Conservation (phyloP, 35 echinoderm and acorn worm species). For the Hemicentrotus pulcherrimus region DNA sequence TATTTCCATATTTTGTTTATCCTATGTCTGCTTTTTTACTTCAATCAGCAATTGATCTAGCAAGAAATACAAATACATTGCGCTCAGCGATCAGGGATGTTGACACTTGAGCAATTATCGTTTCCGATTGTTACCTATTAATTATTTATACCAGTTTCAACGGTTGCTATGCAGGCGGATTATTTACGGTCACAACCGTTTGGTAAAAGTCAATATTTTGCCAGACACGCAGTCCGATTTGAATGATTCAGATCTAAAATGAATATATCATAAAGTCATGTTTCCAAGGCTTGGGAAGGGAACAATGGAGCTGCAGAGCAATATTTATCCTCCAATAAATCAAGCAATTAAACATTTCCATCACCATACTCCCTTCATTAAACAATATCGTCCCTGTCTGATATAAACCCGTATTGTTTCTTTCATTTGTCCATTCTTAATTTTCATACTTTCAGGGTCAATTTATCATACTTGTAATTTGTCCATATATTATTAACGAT, state of each 20-base stretch:
- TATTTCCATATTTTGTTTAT: too few relatives aligned
- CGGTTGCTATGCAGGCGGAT: neutral
- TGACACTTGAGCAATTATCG: slow-evolving; percentile 17
- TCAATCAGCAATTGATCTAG: neutral
- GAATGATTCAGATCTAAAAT: neutral
- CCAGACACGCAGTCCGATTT: neutral
- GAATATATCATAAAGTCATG: neutral
- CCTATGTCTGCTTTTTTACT: neutral
- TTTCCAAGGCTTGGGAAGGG: neutral
- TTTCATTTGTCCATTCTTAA: neutral
- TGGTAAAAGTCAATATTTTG: neutral
- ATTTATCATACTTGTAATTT: neutral
- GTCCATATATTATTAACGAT: too few relatives aligned
- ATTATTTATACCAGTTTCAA: neutral
- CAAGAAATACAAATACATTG: neutral
- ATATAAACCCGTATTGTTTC: neutral
- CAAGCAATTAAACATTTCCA: neutral
- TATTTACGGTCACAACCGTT: neutral
- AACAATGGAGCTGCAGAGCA: neutral
- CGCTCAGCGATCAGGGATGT: neutral
- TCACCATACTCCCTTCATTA: neutral
- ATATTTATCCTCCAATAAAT: slow-evolving; percentile 7
- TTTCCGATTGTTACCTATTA: neutral
- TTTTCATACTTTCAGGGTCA: neutral
- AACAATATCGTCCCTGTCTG: neutral